Evolutionary conservation across 2,888 invertebrate species (phyloP).

Genomic region (Rugalucina vietnamica): DNA sequence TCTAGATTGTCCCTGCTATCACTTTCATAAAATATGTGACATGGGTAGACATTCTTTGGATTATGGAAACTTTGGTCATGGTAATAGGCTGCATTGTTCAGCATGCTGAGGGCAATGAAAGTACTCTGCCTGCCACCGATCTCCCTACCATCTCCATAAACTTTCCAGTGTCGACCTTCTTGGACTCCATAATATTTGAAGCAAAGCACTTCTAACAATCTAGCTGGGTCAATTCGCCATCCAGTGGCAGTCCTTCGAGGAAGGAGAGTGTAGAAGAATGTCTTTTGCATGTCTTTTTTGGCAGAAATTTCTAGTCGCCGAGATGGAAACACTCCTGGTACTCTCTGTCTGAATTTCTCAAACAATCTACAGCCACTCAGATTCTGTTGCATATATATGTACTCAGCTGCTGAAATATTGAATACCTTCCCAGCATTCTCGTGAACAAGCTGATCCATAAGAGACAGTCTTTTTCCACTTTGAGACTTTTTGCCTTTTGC

Average conservation of each 20-base stretch:
- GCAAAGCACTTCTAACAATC: not conserved
- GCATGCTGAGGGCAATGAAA: not conserved
- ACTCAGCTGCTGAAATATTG: not conserved
- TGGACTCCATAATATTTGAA: not conserved
- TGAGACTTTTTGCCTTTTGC: not conserved
- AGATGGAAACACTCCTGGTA: not conserved
- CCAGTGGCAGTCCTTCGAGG: not conserved
- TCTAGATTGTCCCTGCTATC: not conserved
- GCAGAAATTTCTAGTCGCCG: not conserved
- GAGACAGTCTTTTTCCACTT: not conserved
- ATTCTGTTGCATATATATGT: not conserved
- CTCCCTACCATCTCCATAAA: not conserved
- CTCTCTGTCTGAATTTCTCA: not conserved
- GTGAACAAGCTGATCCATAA: not conserved
- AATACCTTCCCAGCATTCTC: no score
- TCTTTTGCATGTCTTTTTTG: not conserved
- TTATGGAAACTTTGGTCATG: not conserved
- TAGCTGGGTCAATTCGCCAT: not conserved
- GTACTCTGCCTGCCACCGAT: slow-evolving; percentile 3
- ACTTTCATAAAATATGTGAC: not conserved
- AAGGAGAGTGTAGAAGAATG: not conserved
- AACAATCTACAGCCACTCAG: not conserved
- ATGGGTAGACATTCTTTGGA: not conserved
- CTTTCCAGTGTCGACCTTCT: not conserved
- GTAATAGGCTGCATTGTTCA: not conserved